Evolutionary conservation across 2,113 vertebrate species (phyloP), one percentile per base, ranked within the genome.

Genomic region (Gyps fulvus): DNA sequence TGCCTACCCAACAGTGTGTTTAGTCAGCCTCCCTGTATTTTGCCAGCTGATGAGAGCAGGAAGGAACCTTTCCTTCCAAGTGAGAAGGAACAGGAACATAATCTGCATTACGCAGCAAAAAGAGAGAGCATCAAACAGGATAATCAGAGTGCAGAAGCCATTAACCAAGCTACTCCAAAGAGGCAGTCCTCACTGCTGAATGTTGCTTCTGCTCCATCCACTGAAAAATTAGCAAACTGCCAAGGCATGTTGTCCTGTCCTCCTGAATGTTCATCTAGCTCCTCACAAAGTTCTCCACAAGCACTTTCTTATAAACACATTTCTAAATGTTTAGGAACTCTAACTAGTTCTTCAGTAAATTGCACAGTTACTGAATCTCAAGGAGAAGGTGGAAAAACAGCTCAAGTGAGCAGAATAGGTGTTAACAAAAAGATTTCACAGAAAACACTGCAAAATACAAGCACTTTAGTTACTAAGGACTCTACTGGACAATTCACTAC

Each of bases 401-500:
- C 89, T 93, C 90, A 78, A 63, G n/a, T 32, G 52, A 94, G 55
- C 57, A 92, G 84, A 85, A 54, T 10, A 54, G 61, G 18, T 89
- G 61, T 90, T 59, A 80, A n/a, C 76, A 87, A 95, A 83, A 77
- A 83, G 55, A 80, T 49, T 86, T 87, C 78, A 83, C 89, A 87
- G 89, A 83, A 65, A 91, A 71, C 92, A 91, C 70, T 22, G 57
- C 91, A 90, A 95, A 96, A 91, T 85, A 71, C 82, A 91, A 92
- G 87, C 59, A 95, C 61, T 95, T 92, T 58, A 83, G 22, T 52
- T 83, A 87, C 15, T 36, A 71, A 89, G 66, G 73, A 92, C 80
- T 92, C 55, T 78, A 88, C 65, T 14, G 72, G 70, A 86, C 92
- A 85, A 8, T 67, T 88, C 49, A 9, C 47, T 38, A 7, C 54